Conservation (phyloP, 2,888 invertebrate genomes). For the Diachrysia chrysitis region DNA sequence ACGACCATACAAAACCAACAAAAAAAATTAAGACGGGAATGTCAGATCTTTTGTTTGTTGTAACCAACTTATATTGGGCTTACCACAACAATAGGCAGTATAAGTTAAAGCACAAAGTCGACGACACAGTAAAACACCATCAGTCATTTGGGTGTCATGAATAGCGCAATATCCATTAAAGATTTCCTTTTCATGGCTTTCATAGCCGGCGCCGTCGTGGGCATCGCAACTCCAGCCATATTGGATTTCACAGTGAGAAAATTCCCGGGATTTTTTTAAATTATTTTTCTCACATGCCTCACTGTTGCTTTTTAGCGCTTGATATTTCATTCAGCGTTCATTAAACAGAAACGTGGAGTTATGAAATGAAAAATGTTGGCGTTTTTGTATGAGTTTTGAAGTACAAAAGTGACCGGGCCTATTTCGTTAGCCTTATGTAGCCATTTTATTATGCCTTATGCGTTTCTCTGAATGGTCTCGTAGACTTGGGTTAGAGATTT, state of each 20-base stretch:
- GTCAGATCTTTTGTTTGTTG: conserved; percentile 33
- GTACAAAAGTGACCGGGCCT: conserved; percentile 21
- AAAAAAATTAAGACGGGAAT: conserved; percentile 31
- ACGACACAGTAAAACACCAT: conserved; percentile 62
- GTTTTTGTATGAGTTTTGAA: conserved; percentile 40
- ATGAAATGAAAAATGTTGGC: conserved; percentile 56
- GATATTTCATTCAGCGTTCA: conserved; percentile 58
- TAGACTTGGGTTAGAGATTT: conserved; percentile 19
- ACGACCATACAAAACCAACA: too few species aligned
- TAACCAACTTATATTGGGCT: conserved; percentile 28
- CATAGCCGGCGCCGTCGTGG: conserved; percentile 52
- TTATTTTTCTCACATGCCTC: conserved; percentile 55
- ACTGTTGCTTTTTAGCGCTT: conserved; percentile 50
- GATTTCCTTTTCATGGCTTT: conserved; percentile 73
- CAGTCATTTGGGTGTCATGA: conserved; percentile 69
- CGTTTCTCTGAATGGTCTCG: conserved; percentile 9
- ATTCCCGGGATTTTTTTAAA: conserved; percentile 55
- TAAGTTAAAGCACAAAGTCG: conserved; percentile 43
- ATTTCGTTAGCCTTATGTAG: conserved; percentile 16
- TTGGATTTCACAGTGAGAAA: conserved; percentile 65
- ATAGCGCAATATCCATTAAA: conserved; percentile 74
- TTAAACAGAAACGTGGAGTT: conserved; percentile 49
- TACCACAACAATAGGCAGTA: conserved; percentile 47
- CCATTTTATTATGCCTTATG: conserved; percentile 6
- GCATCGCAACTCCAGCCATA: conserved; percentile 58